Percentiles rank a stretch among this genome's conserved stretches.
Conservation (phyloP, 2,113 vertebrate genomes). For the Lates calcarifer region DNA sequence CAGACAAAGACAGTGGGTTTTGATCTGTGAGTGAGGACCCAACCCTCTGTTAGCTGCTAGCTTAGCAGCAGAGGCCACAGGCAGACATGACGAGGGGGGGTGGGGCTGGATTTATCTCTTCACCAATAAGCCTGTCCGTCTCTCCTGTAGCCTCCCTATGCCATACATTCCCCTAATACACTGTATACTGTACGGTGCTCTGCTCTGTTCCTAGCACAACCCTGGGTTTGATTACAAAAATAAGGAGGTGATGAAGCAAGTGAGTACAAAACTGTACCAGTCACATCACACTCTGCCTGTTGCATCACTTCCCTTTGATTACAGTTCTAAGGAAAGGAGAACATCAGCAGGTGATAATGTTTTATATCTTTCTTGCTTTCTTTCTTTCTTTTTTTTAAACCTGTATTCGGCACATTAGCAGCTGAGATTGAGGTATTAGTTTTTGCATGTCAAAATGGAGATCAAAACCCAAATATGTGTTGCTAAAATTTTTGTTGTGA, state of each 20-base stretch:
- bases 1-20: slow-evolving; percentile 36
- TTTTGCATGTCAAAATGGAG: slow-evolving; percentile 96
- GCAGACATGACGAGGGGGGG: slow-evolving; percentile 47
- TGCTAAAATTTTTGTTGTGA: slow-evolving; percentile 78
- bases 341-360: slow-evolving; percentile 60
- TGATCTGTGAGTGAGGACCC: slow-evolving; percentile 43
- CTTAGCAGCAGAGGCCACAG: slow-evolving; percentile 56
- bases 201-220: slow-evolving; percentile 66
- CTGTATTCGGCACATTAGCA: slow-evolving; percentile 86
- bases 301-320: slow-evolving; percentile 79
- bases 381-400: slow-evolving; percentile 44
- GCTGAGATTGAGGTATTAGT: slow-evolving; percentile 98
- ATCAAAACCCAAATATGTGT: slow-evolving; percentile 93
- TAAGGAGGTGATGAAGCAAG: slow-evolving; percentile 83
- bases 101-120: slow-evolving; percentile 54
- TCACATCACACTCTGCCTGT: slow-evolving; percentile 66
- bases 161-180: slow-evolving; percentile 76
- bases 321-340: slow-evolving; percentile 73
- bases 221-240: slow-evolving; percentile 80
- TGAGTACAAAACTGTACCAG: slow-evolving; percentile 80
- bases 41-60: slow-evolving; percentile 48
- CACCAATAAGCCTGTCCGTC: slow-evolving; percentile 30
- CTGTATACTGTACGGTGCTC: slow-evolving; percentile 67
- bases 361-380: slow-evolving; percentile 55
- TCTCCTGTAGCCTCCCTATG: slow-evolving; percentile 56